Evolutionary conservation across 2,113 vertebrate species (phyloP), one percentile per base, ranked within the genome.

Genomic region (Limanda limanda): DNA sequence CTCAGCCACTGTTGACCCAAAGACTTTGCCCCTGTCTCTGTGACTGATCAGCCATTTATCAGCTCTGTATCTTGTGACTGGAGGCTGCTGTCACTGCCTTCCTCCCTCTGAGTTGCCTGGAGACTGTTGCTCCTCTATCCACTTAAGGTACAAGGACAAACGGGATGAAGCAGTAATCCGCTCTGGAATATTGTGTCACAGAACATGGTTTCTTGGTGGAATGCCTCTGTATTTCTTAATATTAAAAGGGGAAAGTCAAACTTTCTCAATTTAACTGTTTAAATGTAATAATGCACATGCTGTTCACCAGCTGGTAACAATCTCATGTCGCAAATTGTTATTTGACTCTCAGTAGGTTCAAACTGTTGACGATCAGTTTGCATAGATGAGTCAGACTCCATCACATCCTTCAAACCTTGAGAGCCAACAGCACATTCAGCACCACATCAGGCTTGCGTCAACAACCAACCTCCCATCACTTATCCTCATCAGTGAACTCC

Each of bases 31-130:
- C 86, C 82, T 24, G 58, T 88, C 86, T 85, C 79, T 81, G 79
- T 76, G 85, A 88, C 83, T 78, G 83, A 91, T 91, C 86, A 85
- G 83, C 68, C 84, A 76, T 90, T 88, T 90, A 90, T 92, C 89
- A 86, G 88, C 80, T 75, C 72, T 79, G 80, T 78, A 89, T 92
- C 85, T 88, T 87, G 79, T 87, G 89, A 90, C 87, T 86, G 75
- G 71, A 71, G 79, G 82, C 31, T 77, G 64, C 74, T 81, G 72
- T 74, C 57, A 76, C 64, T 74, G 66, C 62, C 68, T 87, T 58
- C 81, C 76, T 77, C 67, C 64, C 76, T 83, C 86, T 18, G 71
- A 86, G 89, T 88, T 88, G 85, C 87, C 86, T 76, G 74, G 82
- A 85, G 84, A 87, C 90, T 74, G 84, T 75, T 82, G 75, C 78